Base-by-base conservation (phyloP, 2,113 vertebrate genomes). In the Neoarius graeffei region DNA sequence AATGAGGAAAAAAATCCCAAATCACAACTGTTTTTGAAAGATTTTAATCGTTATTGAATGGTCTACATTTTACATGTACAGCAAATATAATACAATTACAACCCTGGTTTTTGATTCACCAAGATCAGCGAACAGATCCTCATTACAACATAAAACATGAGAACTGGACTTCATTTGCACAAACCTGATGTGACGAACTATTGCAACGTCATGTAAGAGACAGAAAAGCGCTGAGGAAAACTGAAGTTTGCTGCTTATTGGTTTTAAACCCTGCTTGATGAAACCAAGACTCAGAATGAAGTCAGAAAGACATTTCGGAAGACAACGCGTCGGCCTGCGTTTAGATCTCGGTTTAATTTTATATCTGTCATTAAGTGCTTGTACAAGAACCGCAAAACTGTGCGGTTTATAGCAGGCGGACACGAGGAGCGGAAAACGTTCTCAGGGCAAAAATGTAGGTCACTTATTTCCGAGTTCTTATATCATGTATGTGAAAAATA, bases 51-150 rank as follows among this genome's bases (percentile, higher is more conserved):
- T 99, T 97, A 97, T 97, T 95, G 95, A 99, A 97, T 97, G 97
- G 97, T 99, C 98, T 98, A 99, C 98, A 98, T 97, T 96, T 99
- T 97, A 99, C 87, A 88, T 88, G 82, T 88, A 88, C 98, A 99
- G 97, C 98, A 98, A 99, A 97, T 98, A 97, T 95, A 92, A 94
- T 98, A 97, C 97, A 98, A 96, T 97, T 98, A 99, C 97, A 99
- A 99, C 98, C 97, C 97, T 97, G 97, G 97, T 96, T 97, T 97
- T 96, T 97, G 97, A 97, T 96, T 97, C 96, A 96, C 95, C 96
- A 94, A 96, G 96, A 96, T 98, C 97, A 96, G 71, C 95, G 94
- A 97, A 96, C 95, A 97, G 97, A 97, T 97, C 96, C 96, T 97
- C 93, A 92, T 94, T 94, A 93, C 91, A 92, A 93, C 92, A 90